These are phyloP conservation scores for Lynx canadensis DNA, from an alignment of 2,113 vertebrate species.

Conservation along the genomic window DNA sequence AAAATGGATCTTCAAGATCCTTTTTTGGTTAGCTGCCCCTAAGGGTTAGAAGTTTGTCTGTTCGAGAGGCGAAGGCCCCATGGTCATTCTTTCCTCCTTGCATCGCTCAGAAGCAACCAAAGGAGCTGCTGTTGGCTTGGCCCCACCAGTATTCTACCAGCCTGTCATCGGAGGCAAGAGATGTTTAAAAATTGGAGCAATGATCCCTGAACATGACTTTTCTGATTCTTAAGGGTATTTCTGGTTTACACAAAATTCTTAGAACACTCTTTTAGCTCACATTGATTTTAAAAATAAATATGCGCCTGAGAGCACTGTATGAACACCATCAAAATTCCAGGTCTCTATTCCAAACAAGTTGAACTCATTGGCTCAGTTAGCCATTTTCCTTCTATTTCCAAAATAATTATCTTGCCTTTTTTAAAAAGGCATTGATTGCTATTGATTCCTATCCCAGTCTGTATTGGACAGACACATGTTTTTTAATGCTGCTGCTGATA, in stretches of 20 bases:
- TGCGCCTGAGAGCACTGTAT: background rate
- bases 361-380: constrained; percentile 3
- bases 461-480: background rate
- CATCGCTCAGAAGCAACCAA: background rate
- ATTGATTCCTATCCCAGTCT: background rate
- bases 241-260: background rate
- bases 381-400: constrained; percentile 35
- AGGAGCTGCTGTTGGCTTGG: accelerated
- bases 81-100: background rate
- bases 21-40: background rate
- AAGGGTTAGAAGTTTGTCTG: background rate
- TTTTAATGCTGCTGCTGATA: background rate
- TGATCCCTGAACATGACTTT: background rate
- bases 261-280: background rate
- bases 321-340: constrained; percentile 2
- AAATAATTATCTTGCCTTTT: constrained; percentile 34
- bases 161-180: background rate
- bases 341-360: background rate
- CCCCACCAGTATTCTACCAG: background rate
- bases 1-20: background rate
- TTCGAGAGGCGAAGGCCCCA: background rate
- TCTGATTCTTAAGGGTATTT: background rate
- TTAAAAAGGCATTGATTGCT: background rate
- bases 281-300: constrained; percentile 3
- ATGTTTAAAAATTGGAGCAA: background rate